A percentile compares a stretch with the other conserved stretches of the same genome.
Evolutionary conservation across 2,113 vertebrate genomes (phyloP).

Genomic region (Nothobranchius furzeri): DNA sequence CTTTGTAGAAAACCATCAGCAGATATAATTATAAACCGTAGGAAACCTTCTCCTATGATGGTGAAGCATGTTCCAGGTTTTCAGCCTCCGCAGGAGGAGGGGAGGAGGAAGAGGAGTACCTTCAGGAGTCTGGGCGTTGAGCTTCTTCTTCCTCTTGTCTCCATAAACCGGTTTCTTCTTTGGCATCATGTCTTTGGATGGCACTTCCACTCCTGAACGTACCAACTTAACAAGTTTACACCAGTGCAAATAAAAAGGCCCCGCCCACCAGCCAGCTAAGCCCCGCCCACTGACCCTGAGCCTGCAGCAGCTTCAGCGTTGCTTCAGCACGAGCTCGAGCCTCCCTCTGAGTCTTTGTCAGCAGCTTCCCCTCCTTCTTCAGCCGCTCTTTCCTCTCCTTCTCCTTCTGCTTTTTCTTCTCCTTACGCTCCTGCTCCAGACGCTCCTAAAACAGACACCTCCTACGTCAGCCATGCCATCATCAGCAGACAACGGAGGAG

Average conservation of each 20-base stretch:
- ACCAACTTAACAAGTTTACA: constrained; percentile 78
- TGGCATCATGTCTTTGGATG: constrained; percentile 94
- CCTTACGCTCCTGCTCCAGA: constrained; percentile 92
- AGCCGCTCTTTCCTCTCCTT: constrained; percentile 96
- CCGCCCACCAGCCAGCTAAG: constrained; percentile 23
- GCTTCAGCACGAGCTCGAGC: constrained; percentile 89
- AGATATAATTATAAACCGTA: too few species aligned
- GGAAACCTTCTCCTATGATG: too few species aligned
- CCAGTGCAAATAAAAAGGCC: constrained; percentile 74
- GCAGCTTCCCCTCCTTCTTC: constrained; percentile 96
- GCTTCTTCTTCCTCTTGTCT: constrained; percentile 94
- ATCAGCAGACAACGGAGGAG: neutral
- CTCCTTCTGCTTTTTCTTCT: constrained; percentile 97
- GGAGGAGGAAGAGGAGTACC: constrained; percentile 68
- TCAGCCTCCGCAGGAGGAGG: neutral
- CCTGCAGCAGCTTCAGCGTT: constrained; percentile 91
- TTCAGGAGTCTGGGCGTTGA: constrained; percentile 84
- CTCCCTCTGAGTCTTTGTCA: constrained; percentile 93
- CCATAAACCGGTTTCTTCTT: constrained; percentile 96
- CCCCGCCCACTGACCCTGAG: constrained; percentile 84
- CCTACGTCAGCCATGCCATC: neutral
- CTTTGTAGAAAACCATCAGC: too few species aligned
- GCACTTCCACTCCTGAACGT: constrained; percentile 91
- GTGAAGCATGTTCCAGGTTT: too few species aligned
- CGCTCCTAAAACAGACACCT: constrained; percentile 82